Evolutionary conservation across 2,888 invertebrate genomes (phyloP).

Genomic region (Amphipoea oculea): DNA sequence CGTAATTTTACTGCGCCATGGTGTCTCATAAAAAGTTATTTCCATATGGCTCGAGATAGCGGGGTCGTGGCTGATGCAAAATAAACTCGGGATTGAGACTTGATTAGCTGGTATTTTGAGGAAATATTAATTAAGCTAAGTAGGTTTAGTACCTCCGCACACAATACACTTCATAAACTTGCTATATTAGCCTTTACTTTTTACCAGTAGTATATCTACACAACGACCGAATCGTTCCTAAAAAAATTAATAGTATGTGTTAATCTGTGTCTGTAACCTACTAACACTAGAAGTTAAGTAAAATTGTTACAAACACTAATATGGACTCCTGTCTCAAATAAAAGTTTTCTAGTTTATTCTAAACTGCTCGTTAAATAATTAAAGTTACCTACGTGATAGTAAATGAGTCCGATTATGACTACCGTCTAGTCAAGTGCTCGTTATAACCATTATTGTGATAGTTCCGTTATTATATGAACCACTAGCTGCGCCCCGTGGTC

Average conservation of each 20-base stretch:
- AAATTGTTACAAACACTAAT: not conserved
- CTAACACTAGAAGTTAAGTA: not conserved
- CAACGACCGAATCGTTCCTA: too few species aligned
- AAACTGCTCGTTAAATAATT: not conserved
- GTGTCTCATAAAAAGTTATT: too few species aligned
- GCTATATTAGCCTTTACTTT: too few species aligned
- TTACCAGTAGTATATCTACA: too few species aligned
- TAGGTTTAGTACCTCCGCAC: not conserved
- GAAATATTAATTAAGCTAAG: constrained; percentile 19
- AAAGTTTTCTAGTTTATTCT: too few species aligned
- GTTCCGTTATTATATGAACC: constrained; percentile 9
- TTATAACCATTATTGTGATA: constrained; percentile 6
- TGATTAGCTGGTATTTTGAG: not conserved
- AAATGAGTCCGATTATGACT: constrained; percentile 13
- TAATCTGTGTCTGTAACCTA: not conserved
- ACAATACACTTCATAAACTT: not conserved
- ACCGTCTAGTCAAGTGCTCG: constrained; percentile 26
- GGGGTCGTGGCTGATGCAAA: not conserved
- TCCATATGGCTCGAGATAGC: not conserved
- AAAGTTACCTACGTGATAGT: constrained; percentile 1
- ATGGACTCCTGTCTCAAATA: not conserved
- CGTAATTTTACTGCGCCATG: not conserved
- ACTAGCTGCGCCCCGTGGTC: not conserved
- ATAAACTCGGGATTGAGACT: not conserved
- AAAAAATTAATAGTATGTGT: too few species aligned